A percentile compares a stretch with the other conserved stretches of the same genome.
Conservation (phyloP, 2,113 vertebrate species). For the Menura novaehollandiae region DNA sequence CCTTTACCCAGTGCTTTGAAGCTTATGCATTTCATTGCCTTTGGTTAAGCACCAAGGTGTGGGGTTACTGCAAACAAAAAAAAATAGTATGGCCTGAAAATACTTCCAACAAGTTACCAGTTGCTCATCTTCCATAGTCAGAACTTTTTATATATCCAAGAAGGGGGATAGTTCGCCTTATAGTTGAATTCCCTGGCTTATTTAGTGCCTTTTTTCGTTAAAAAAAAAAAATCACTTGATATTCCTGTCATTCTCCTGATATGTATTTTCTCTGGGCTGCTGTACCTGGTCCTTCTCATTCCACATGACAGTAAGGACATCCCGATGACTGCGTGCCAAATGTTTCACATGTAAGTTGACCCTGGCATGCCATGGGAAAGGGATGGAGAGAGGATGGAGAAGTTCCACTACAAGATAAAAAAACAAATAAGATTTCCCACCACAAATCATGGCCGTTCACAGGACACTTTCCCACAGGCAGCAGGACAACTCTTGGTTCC, state of each 20-base stretch:
- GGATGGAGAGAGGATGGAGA: slow-evolving; percentile 42
- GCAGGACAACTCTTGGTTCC: not conserved
- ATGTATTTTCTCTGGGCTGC: not conserved
- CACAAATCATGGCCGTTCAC: not conserved
- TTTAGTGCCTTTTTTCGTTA: not conserved
- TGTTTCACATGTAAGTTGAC: slow-evolving; percentile 66
- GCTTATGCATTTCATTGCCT: not conserved
- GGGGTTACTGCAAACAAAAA: not conserved
- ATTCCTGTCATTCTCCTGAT: not conserved
- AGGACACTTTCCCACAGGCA: not conserved
- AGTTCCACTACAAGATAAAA: slow-evolving; percentile 68
- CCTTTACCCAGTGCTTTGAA: not conserved
- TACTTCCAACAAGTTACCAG: not conserved
- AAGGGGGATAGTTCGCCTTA: not conserved
- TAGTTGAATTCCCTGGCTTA: not conserved
- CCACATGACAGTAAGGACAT: slow-evolving; percentile 73
- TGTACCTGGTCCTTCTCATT: slow-evolving; percentile 57
- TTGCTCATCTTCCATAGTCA: not conserved
- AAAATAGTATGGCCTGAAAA: not conserved
- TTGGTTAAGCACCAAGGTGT: not conserved
- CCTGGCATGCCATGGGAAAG: slow-evolving; percentile 57
- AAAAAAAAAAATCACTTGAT: not conserved
- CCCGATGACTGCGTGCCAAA: slow-evolving; percentile 15
- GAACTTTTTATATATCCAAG: not conserved
- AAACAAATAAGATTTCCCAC: not conserved